Base-by-base conservation (phyloP, 2,888 invertebrate genomes). In the Aspidiotus destructor region DNA sequence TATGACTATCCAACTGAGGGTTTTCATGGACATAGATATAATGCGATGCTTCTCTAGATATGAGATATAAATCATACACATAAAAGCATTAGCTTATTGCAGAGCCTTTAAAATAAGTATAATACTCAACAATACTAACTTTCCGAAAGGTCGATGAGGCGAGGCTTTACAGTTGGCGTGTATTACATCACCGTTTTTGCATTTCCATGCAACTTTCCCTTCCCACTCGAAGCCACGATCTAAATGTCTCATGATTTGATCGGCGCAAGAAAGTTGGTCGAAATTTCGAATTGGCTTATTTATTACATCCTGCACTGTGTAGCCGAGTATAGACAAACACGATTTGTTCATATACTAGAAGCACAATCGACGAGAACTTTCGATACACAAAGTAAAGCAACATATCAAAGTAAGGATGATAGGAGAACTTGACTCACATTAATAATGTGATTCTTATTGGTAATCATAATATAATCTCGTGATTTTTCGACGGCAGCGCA, bases 401-500 rank as follows among this genome's bases (percentile, higher is more conserved):
- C 28, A 5, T 28, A 28, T 28, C 28, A 5, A 28, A 28, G 28
- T 3, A 5, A 28, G 28, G 28, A 28, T 28, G 28, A 28, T 28
- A 28, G 28, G 28, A 28, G 5, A 48, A 64, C 42, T 28, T n/a
- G 17, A 53, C 60, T 69, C 75, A 89, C 89, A 81, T 89, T 86
- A 77, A 94, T 85, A 78, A 86, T 84, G 76, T 89, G 87, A 74
- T 87, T 84, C 75, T 89, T 87, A 77, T 92, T 91, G 17, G 93
- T 92, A 73, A 96, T 85, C 73, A 93, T 87, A 16, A 95, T 85
- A 73, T 92, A 85, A 77, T 95, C 94, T 70, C 86, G 84, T 75
- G 89, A 88, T 76, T 88, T 85, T 78, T 94, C 92, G 67, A 89
- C 81, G n/a, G 93, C 92, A 40, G 88, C 85, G 73, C 91, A 87